phyloP scores from a whole-genome alignment of 1,140 invertebrate genomes.

The Tyrophagus putrescentiae region DNA sequence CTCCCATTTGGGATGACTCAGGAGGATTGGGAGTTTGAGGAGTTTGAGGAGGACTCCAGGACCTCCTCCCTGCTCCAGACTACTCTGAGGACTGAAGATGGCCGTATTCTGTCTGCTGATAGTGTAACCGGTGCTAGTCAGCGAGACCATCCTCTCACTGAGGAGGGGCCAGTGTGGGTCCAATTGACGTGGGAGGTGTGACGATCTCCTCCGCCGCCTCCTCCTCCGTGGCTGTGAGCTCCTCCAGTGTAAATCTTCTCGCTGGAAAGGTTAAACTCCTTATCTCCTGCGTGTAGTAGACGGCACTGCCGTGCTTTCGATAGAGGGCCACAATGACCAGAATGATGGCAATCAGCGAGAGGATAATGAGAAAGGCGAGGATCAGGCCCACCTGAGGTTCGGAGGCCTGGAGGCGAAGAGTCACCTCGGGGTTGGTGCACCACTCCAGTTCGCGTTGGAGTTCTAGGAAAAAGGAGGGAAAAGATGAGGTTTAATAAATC shows the following conservation, averaged over 20 bases:
- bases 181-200: background rate
- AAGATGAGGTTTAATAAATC: background rate
- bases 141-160: constrained; percentile 9
- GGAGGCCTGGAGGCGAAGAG: constrained; percentile 20
- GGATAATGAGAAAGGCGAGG: constrained; percentile 31
- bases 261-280: constrained; percentile 37
- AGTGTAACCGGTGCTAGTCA: background rate
- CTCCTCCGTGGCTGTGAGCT: background rate
- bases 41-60: background rate
- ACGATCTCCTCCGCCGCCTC: too few relatives aligned
- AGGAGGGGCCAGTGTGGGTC: too few relatives aligned
- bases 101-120: background rate
- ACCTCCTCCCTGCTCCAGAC: background rate
- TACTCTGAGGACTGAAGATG: background rate
- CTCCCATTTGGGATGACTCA: too few relatives aligned
- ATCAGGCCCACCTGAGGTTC: constrained; percentile 31
- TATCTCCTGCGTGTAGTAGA: constrained; percentile 57
- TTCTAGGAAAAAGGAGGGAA: background rate
- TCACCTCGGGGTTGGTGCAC: constrained; percentile 24
- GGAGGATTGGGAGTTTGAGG: too few relatives aligned
- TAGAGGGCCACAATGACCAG: constrained; percentile 34
- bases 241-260: constrained; percentile 13
- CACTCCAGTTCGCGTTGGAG: constrained; percentile 23
- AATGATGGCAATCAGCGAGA: constrained; percentile 31
- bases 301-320: constrained; percentile 46